Conservation (phyloP, 2,888 invertebrate genomes). For the Tyria jacobaeae region DNA sequence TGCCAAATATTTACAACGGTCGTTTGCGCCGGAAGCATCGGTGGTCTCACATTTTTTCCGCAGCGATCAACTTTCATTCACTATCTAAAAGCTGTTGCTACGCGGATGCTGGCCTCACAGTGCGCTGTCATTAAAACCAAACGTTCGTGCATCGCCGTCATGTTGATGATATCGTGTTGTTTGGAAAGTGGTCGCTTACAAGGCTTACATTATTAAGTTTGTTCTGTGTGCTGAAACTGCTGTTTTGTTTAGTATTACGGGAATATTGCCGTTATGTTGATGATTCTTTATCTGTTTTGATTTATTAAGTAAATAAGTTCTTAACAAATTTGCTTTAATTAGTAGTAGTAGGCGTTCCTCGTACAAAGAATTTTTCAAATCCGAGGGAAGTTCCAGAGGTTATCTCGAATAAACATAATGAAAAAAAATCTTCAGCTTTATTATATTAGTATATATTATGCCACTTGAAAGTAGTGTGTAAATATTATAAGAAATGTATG, state of each 20-base stretch:
- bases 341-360: too few relatives aligned
- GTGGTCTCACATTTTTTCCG: slow-evolving; percentile 71
- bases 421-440: too few relatives aligned
- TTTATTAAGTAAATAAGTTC: not conserved
- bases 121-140: slow-evolving; percentile 79
- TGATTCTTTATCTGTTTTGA: not conserved
- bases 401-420: too few relatives aligned
- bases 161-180: slow-evolving; percentile 82
- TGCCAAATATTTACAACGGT: slow-evolving; percentile 69
- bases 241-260: slow-evolving; percentile 34
- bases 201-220: slow-evolving; percentile 54
- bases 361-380: too few relatives aligned
- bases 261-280: slow-evolving; percentile 22
- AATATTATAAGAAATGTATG: slow-evolving; percentile 29
- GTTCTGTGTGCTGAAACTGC: slow-evolving; percentile 58
- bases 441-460: too few relatives aligned
- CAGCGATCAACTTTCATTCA: slow-evolving; percentile 84
- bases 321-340: not conserved
- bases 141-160: slow-evolving; percentile 77
- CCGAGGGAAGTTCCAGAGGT: too few relatives aligned
- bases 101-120: slow-evolving; percentile 81
- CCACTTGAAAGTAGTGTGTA: not conserved
- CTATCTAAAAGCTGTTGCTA: slow-evolving; percentile 83
- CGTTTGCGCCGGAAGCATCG: slow-evolving; percentile 68
- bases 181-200: slow-evolving; percentile 79